Percentiles rank a stretch among this genome's conserved stretches.
These are phyloP conservation scores for Diadegma fenestrale DNA, from an alignment of 2,888 invertebrate species.

Conservation along the genomic window DNA sequence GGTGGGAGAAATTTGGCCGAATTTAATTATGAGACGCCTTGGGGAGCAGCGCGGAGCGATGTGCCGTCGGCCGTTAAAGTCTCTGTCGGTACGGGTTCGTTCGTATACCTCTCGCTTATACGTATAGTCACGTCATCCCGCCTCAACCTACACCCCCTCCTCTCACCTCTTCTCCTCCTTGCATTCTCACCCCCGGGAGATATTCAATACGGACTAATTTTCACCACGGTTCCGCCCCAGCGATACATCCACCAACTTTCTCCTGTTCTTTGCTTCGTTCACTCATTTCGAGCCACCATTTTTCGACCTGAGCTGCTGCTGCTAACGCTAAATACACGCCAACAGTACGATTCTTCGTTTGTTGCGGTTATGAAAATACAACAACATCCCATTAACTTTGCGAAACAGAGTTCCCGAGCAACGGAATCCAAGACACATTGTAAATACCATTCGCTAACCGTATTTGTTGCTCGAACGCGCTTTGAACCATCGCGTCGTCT, in stretches of 20 bases:
- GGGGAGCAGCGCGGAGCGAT: conserved; percentile 79
- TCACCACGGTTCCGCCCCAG: conserved; percentile 77
- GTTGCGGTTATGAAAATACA: neutral
- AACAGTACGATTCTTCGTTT: neutral
- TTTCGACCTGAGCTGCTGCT: neutral
- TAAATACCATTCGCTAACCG: neutral
- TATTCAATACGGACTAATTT: conserved; percentile 85
- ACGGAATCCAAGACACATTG: neutral
- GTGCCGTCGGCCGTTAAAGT: conserved; percentile 75
- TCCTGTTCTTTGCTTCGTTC: conserved; percentile 56
- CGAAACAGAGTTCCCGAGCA: neutral
- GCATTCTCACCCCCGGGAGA: conserved; percentile 75
- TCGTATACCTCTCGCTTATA: conserved; percentile 20
- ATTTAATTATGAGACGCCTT: conserved; percentile 85
- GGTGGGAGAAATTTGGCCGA: conserved; percentile 83
- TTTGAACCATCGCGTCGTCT: neutral
- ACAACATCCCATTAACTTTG: neutral
- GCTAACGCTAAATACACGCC: neutral
- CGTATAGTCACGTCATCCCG: conserved; percentile 38
- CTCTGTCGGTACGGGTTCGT: conserved; percentile 68
- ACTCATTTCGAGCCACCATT: conserved; percentile 67
- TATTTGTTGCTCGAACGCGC: neutral
- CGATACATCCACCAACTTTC: conserved; percentile 71
- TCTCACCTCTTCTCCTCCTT: conserved; percentile 46
- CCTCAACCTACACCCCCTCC: conserved; percentile 68